phyloP scores from a whole-genome alignment of 2,888 invertebrate species.

The Tetragnatha montana region DNA sequence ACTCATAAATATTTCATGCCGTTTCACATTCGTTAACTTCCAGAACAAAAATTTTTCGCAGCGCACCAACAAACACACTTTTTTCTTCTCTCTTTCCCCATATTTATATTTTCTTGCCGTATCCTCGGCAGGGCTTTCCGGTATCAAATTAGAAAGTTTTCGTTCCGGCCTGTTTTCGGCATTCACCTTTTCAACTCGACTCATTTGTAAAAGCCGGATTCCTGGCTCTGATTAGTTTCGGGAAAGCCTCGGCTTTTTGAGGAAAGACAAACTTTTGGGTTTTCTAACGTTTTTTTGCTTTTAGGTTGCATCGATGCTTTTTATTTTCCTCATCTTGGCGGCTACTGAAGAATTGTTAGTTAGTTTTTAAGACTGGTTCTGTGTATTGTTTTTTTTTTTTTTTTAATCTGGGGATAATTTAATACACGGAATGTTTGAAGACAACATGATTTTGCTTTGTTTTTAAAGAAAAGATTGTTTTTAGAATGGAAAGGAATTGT shows the following conservation, averaged over 20 bases:
- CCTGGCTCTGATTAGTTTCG: conserved; percentile 54
- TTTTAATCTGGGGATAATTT: no score
- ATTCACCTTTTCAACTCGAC: conserved; percentile 25
- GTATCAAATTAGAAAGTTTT: conserved; percentile 61
- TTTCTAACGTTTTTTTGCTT: conserved; percentile 19
- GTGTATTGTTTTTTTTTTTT: no score
- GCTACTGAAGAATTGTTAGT: neutral
- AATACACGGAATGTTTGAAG: no score
- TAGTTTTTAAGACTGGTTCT: neutral
- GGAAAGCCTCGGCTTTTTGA: conserved; percentile 5
- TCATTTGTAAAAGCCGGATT: conserved; percentile 42
- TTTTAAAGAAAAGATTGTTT: neutral
- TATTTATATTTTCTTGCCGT: conserved; percentile 8
- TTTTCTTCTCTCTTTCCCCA: conserved; percentile 18
- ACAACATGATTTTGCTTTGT: no score
- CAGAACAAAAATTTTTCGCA: conserved; percentile 32
- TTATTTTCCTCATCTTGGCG: neutral
- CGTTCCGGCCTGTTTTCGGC: conserved; percentile 19
- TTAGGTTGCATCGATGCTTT: conserved; percentile 2
- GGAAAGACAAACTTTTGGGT: conserved; percentile 40
- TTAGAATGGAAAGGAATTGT: neutral
- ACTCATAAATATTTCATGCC: conserved; percentile 62
- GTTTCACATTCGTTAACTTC: conserved; percentile 47
- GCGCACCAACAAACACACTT: neutral
- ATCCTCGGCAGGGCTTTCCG: conserved; percentile 14